Evolutionary conservation across 2,888 invertebrate species (phyloP).

Genomic region (Stramonita haemastoma): DNA sequence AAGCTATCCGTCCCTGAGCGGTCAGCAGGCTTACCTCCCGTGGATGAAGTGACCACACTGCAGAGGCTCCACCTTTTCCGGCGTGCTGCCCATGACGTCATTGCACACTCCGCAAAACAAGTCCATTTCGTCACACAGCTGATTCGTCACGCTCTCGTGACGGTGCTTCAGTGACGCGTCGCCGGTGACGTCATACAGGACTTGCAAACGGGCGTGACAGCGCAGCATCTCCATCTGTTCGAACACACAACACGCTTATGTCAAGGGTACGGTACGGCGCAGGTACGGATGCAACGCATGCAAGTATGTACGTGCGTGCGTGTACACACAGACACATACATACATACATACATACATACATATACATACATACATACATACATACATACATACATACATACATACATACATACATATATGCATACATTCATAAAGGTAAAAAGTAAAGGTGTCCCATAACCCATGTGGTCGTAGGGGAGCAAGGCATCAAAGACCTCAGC

Average conservation of each 20-base stretch:
- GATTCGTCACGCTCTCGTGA: slow-evolving; percentile 80
- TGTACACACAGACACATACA: neutral
- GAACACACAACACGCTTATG: neutral
- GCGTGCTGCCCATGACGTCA: slow-evolving; percentile 86
- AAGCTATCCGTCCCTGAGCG: no score
- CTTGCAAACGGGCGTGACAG: slow-evolving; percentile 85
- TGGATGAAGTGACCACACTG: slow-evolving; percentile 93
- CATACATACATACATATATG: slow-evolving; percentile 16
- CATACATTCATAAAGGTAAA: no score
- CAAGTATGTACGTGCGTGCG: neutral
- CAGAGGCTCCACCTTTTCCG: slow-evolving; percentile 85
- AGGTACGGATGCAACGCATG: neutral
- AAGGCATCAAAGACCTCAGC: no score
- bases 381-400: slow-evolving; percentile 6
- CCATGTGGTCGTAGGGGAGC: no score
- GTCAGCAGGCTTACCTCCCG: slow-evolving; percentile 63
- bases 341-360: slow-evolving; percentile 4
- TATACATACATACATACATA: slow-evolving; percentile 3
- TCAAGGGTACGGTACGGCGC: neutral
- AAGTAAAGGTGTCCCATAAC: no score
- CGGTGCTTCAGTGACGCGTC: slow-evolving; percentile 88
- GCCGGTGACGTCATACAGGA: slow-evolving; percentile 89
- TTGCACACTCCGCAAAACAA: slow-evolving; percentile 88
- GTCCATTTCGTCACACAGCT: slow-evolving; percentile 84
- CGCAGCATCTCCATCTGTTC: slow-evolving; percentile 75